Evolutionary conservation across 2,888 invertebrate species (phyloP), one percentile per base, ranked within the genome.

Genomic region (Drosophila macrospina): DNA sequence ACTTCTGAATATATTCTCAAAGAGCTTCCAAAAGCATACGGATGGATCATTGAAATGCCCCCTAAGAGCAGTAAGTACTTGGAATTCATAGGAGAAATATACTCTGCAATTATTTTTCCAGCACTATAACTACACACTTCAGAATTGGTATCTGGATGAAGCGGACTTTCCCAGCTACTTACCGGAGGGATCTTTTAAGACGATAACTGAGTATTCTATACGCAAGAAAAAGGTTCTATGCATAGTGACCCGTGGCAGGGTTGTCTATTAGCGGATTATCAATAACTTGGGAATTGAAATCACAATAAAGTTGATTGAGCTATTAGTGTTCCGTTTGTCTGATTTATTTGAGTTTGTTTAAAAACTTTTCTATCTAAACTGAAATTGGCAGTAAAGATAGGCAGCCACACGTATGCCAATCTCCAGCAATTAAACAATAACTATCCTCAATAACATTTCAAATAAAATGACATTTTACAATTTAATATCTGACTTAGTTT

Each of bases 111-210:
- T n/a, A 26, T n/a, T 20, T 37, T 11, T 5, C 0, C 26, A 80
- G 80, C n/a, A 71, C 0, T 42, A 62, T 0, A 80, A 61, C 26
- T 83, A 80, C 13, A 62, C 63, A 4, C 6, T 80, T 0, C 28
- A 5, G 7, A 64, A 80, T 13, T 80, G 78, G 74, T 55, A 55
- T 64, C 7, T 81, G 15, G 47, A 77, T 8, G 81, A 80, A 28
- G 1, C 54, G 16, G 69, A 67, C 2, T 61, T 83, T 26, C 86
- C 80, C 4, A 4, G 4, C n/a, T 80, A 51, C 44, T 0, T 44
- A 10, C 80, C 86, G 0, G 52, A 42, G 2, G 62, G 80, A 0
- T n/a, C 0, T 2, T 80, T 82, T 61, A 52, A 45, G 13, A 50
- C 77, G 0, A 7, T 39, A 0, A 74, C 69, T 1, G 73, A 74